These are phyloP conservation scores for Xerus rutilus DNA, from an alignment of 2,797 vertebrate genomes.

Conservation along the genomic window DNA sequence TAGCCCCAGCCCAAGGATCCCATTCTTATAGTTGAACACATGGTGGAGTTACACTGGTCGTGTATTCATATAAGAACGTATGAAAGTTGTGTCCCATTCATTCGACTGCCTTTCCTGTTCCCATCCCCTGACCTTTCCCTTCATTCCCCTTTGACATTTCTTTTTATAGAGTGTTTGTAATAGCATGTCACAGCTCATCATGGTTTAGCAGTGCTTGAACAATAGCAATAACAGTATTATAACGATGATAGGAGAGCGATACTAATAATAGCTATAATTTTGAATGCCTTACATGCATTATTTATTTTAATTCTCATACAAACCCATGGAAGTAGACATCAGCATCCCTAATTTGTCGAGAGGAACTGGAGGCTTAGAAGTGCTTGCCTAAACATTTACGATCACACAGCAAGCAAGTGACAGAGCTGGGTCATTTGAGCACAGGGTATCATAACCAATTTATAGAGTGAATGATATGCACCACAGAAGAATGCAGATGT, in stretches of 20 bases:
- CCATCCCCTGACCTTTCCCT: too few relatives aligned
- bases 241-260: neutral
- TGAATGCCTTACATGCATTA: neutral
- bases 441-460: neutral
- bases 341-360: neutral
- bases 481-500: neutral
- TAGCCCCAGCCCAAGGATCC: too few relatives aligned
- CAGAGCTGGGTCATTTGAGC: neutral
- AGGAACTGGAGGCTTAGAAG: neutral
- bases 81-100: too few relatives aligned
- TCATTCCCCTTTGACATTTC: neutral
- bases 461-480: neutral
- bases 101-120: too few relatives aligned
- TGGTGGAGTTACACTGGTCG: too few relatives aligned
- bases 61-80: too few relatives aligned
- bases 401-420: neutral
- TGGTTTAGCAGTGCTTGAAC: neutral
- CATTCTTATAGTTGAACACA: too few relatives aligned
- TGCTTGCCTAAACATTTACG: neutral
- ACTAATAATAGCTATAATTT: neutral
- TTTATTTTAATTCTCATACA: neutral
- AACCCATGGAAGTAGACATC: neutral
- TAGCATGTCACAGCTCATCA: neutral
- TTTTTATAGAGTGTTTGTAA: neutral
- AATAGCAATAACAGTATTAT: neutral